A percentile compares a stretch with the other conserved stretches of the same genome.
phyloP scores from a whole-genome alignment of 1,140 invertebrate species.

The Pseudomyrmex flavicornis region DNA sequence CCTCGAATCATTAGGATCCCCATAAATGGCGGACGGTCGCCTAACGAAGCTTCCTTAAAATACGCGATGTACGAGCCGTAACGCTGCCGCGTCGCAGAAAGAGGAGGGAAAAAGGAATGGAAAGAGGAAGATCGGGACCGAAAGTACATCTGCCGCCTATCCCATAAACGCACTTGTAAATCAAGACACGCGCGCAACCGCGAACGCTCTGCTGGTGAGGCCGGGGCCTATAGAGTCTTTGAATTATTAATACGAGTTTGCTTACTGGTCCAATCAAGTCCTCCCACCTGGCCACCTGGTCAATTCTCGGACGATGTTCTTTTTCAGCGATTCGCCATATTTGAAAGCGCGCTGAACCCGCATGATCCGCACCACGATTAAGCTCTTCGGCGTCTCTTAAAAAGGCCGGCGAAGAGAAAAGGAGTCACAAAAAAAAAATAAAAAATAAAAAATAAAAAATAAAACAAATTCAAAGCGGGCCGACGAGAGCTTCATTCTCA shows the following conservation, averaged over 20 bases:
- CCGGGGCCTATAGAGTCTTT: conserved; percentile 68
- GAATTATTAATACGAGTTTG: conserved; percentile 81
- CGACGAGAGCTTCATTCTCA: conserved; percentile 60
- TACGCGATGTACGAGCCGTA: conserved; percentile 67
- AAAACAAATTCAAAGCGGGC: conserved; percentile 61
- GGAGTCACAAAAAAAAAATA: conserved; percentile 14
- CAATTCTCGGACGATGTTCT: conserved; percentile 72
- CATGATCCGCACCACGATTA: conserved; percentile 74
- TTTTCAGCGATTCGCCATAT: conserved; percentile 71
- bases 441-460: conserved; percentile 16
- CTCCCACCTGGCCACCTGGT: conserved; percentile 79
- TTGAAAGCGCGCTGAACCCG: conserved; percentile 71
- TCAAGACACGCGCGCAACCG: conserved; percentile 74
- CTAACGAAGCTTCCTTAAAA: conserved; percentile 75
- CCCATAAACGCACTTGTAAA: conserved; percentile 82
- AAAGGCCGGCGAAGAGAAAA: conserved; percentile 27
- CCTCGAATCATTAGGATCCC: conserved; percentile 73
- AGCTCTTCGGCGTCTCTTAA: conserved; percentile 71
- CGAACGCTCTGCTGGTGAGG: conserved; percentile 58
- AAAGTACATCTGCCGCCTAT: conserved; percentile 80
- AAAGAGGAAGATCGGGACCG: conserved; percentile 44
- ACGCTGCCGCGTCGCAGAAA: conserved; percentile 44
- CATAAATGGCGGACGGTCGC: conserved; percentile 70
- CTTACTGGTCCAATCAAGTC: conserved; percentile 80
- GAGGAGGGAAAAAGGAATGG: neutral